Percentiles rank a stretch among this genome's conserved stretches.
Conservation (phyloP, 53 echinoderm and acorn worm genomes). For the Astropecten irregularis region DNA sequence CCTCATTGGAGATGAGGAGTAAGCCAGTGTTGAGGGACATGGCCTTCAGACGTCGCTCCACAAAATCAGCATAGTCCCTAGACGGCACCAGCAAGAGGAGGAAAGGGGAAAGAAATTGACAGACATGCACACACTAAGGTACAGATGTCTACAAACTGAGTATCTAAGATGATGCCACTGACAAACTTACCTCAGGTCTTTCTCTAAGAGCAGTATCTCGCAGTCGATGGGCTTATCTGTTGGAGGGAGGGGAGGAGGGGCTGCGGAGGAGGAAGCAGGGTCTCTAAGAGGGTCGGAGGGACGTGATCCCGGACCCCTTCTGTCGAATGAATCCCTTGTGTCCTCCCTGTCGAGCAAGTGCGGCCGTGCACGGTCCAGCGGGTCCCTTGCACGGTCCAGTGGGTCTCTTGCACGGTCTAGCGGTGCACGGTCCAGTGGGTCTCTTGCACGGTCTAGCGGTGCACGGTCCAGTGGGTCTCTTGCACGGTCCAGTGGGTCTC, state of each 20-base stretch:
- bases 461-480: too few species aligned
- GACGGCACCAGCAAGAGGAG: not conserved
- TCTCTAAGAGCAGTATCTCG: conserved; percentile 76
- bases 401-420: conserved; percentile 5
- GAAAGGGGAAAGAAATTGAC: not conserved
- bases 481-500: too few species aligned
- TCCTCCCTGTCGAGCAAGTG: conserved; percentile 17
- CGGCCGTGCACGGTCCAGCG: not conserved
- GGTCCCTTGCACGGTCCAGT: conserved; percentile 20
- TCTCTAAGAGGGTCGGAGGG: conserved; percentile 11
- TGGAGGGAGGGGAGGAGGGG: conserved; percentile 26
- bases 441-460: too few species aligned
- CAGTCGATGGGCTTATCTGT: conserved; percentile 76
- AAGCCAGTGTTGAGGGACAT: conserved; percentile 74
- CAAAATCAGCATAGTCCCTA: conserved; percentile 91
- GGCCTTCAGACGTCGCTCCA: conserved; percentile 81
- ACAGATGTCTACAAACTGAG: too few species aligned
- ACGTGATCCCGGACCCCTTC: conserved; percentile 9
- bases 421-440: not conserved
- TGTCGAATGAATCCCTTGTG: conserved; percentile 35
- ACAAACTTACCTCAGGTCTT: conserved; percentile 83
- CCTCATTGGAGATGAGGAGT: conserved; percentile 79
- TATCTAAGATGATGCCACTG: too few species aligned
- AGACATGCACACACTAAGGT: too few species aligned
- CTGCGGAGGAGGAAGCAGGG: not conserved